phyloP scores from a whole-genome alignment of 2,888 invertebrate genomes.

The Caenorhabditis parvicauda region DNA sequence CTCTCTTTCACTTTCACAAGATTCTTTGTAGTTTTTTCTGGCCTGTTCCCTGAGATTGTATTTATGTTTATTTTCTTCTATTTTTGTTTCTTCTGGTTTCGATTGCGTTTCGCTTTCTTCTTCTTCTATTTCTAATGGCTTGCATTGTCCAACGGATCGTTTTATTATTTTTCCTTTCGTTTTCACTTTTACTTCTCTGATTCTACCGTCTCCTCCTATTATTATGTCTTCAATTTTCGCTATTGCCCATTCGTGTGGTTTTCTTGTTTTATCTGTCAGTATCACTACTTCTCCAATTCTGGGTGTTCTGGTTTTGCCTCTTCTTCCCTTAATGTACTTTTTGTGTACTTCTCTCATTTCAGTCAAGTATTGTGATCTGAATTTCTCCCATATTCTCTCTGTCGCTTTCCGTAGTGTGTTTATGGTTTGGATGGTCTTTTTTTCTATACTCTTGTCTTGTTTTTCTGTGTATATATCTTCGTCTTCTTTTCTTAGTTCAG shows the following conservation, averaged over 20 bases:
- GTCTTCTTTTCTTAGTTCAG: neutral
- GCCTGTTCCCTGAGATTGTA: too few species aligned
- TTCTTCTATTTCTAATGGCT: conserved; percentile 3
- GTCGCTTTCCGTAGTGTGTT: neutral
- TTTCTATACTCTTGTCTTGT: neutral
- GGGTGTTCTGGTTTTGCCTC: neutral
- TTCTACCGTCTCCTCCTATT: neutral
- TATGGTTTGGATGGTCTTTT: neutral
- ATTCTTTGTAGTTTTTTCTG: too few species aligned
- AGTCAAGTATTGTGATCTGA: neutral
- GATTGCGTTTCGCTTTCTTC: neutral
- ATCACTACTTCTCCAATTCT: conserved; percentile 2
- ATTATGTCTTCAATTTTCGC: conserved; percentile 1
- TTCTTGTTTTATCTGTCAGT: neutral
- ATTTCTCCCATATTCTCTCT: neutral
- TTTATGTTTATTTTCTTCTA: neutral
- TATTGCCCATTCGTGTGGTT: neutral
- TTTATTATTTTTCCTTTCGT: neutral
- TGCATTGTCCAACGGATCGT: neutral
- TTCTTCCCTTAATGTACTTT: neutral
- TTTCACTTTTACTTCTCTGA: neutral
- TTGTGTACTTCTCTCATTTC: conserved; percentile 1
- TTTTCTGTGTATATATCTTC: neutral
- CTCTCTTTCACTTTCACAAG: too few species aligned
- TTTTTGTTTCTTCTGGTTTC: neutral